Evolutionary conservation across 2,797 vertebrate species (phyloP).

Genomic region (Bucorvus abyssinicus): DNA sequence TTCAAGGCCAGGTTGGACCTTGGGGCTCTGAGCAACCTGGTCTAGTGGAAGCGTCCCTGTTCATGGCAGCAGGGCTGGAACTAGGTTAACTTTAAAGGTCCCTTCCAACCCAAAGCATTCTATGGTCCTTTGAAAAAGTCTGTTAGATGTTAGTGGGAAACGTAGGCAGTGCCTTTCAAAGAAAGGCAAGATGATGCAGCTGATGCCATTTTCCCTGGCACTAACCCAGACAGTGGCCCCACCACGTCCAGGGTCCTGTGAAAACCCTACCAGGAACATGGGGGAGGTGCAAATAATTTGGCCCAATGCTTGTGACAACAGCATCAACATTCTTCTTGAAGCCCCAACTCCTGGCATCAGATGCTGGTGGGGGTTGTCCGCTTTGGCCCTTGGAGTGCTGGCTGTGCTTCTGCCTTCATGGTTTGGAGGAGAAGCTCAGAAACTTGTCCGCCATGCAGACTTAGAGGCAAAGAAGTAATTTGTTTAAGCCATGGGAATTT

Average conservation of each 20-base stretch:
- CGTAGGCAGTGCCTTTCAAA: not conserved
- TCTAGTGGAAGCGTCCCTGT: fast-evolving
- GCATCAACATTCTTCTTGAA: not conserved
- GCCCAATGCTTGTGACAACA: not conserved
- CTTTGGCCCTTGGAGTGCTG: not conserved
- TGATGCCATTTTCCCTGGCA: not conserved
- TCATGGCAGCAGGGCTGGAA: fast-evolving
- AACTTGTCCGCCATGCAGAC: conserved; percentile 2
- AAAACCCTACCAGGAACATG: not conserved
- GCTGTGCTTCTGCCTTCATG: fast-evolving
- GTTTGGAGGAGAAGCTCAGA: not conserved
- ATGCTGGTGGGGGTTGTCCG: not conserved
- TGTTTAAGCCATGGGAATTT: conserved; percentile 60
- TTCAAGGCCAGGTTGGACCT: not conserved
- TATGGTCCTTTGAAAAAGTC: not conserved
- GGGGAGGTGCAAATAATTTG: not conserved
- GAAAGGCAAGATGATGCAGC: not conserved
- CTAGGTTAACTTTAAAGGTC: too few species aligned
- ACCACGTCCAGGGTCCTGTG: not conserved
- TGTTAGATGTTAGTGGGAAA: not conserved
- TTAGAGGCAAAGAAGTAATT: conserved; percentile 45
- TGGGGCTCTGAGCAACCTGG: fast-evolving
- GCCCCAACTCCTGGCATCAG: too few species aligned
- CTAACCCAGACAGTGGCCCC: not conserved
- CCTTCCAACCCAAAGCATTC: not conserved